Percentiles rank a stretch among this genome's conserved stretches.
phyloP scores from a whole-genome alignment of 1,140 invertebrate genomes.

The Bombus impatiens region DNA sequence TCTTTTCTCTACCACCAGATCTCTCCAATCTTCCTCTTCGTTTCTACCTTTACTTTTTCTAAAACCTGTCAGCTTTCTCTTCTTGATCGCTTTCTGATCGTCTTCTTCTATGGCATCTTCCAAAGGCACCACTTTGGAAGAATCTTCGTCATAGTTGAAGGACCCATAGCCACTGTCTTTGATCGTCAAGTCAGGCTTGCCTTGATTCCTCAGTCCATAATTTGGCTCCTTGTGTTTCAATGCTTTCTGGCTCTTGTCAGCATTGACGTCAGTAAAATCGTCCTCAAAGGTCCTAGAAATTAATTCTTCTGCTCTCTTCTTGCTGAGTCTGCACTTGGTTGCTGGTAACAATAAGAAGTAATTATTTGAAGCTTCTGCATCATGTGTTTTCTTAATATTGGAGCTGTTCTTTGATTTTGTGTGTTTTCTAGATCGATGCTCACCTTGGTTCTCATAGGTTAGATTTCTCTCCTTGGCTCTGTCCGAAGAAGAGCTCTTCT shows the following conservation, averaged over 20 bases:
- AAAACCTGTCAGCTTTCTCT: constrained; percentile 1
- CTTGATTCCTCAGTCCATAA: constrained; percentile 54
- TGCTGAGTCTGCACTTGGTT: constrained; percentile 75
- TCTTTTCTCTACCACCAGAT: constrained; percentile 7
- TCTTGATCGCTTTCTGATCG: constrained; percentile 23
- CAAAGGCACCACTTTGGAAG: constrained; percentile 3
- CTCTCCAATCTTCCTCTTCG: constrained; percentile 38
- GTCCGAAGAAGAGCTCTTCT: constrained; percentile 35
- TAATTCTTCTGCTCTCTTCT: constrained; percentile 76
- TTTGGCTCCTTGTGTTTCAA: constrained; percentile 36
- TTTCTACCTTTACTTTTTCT: constrained; percentile 23
- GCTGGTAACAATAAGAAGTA: constrained; percentile 39
- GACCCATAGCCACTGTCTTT: constrained; percentile 48
- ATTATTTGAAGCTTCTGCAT: background rate
- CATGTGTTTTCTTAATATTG: constrained; percentile 33
- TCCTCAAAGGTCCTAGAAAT: constrained; percentile 65
- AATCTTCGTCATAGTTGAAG: constrained; percentile 13
- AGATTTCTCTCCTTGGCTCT: constrained; percentile 6
- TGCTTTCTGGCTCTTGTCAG: constrained; percentile 1
- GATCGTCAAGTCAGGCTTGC: constrained; percentile 23
- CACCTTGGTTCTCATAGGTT: background rate
- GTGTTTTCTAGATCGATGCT: constrained; percentile 9
- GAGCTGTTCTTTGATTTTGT: constrained; percentile 44
- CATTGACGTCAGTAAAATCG: background rate
- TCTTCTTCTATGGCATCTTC: background rate